Percentiles rank a stretch among this genome's conserved stretches.
Evolutionary conservation across 2,113 vertebrate genomes (phyloP).

Genomic region (Sprattus sprattus): DNA sequence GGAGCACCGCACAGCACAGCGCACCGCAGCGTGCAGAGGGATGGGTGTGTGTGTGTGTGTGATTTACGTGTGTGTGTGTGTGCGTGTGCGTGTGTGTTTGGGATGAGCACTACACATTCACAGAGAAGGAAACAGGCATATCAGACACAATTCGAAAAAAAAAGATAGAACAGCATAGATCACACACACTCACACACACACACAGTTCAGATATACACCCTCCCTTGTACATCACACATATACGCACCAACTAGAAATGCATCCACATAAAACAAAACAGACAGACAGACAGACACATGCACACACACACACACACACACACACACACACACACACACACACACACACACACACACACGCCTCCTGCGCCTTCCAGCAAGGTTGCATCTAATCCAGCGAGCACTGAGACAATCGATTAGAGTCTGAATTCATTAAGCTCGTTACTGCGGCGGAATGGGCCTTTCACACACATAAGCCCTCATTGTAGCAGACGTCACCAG

Average conservation of each 20-base stretch:
- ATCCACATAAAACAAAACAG: background rate
- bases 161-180: background rate
- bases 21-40: background rate
- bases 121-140: constrained; percentile 47
- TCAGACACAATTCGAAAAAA: constrained; percentile 6
- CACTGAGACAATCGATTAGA: constrained; percentile 94
- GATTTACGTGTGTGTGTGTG: background rate
- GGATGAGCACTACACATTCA: constrained; percentile 42
- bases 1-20: constrained; percentile 48
- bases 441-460: constrained; percentile 78
- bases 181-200: constrained; percentile 53
- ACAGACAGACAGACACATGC: background rate
- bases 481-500: constrained; percentile 75
- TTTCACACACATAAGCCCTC: constrained; percentile 76
- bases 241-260: background rate
- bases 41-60: constrained; percentile 3
- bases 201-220: constrained; percentile 2
- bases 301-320: constrained; percentile 49
- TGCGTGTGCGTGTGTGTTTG: constrained; percentile 25
- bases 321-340: constrained; percentile 46
- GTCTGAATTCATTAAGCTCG: constrained; percentile 95
- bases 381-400: constrained; percentile 93
- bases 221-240: background rate
- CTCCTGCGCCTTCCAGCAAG: constrained; percentile 85
- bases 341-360: constrained; percentile 51